Evolutionary conservation across 2,797 vertebrate species (phyloP).

Genomic region (Basileuterus tristriatus): DNA sequence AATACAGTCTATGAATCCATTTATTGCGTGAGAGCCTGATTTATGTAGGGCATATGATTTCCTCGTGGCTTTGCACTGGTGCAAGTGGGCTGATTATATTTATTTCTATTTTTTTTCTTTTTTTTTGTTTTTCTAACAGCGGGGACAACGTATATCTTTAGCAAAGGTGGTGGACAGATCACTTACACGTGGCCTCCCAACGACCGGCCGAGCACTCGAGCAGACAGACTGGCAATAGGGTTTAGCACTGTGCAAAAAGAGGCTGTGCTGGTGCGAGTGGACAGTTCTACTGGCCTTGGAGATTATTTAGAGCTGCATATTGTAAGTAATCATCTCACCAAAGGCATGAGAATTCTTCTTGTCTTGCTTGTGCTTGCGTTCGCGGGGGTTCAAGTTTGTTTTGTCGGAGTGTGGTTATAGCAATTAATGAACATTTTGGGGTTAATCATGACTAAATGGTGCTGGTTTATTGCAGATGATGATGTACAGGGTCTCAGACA

Average conservation of each 20-base stretch:
- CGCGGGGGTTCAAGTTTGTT: not conserved
- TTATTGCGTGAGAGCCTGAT: not conserved
- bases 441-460: not conserved
- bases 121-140: constrained; percentile 76
- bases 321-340: constrained; percentile 81
- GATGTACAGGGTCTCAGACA: not conserved
- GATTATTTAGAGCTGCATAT: constrained; percentile 98
- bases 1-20: not conserved
- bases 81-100: constrained; percentile 33
- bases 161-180: constrained; percentile 95
- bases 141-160: constrained; percentile 98
- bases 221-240: constrained; percentile 95
- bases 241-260: constrained; percentile 98
- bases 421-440: not conserved
- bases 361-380: not conserved
- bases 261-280: constrained; percentile 93
- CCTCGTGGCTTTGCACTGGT: not conserved
- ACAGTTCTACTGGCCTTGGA: constrained; percentile 95
- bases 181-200: constrained; percentile 98
- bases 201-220: constrained; percentile 95
- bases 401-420: not conserved
- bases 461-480: not conserved
- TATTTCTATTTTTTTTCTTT: constrained; percentile 63
- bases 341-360: not conserved
- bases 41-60: not conserved